Conservation (phyloP, 2,113 vertebrate species). For the Neotoma lepida region DNA sequence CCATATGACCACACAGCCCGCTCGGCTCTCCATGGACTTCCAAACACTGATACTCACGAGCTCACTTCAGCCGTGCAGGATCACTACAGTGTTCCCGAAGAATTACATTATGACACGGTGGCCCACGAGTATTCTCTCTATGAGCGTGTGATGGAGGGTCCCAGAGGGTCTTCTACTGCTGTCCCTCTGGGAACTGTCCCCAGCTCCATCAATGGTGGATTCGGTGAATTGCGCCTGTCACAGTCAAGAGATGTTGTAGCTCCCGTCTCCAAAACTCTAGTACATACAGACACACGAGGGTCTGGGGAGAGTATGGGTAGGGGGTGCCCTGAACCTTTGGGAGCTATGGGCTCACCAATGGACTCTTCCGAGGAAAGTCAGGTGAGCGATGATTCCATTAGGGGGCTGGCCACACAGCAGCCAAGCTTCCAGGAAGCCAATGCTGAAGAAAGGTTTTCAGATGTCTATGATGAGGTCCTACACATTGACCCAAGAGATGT, state of each 20-base stretch:
- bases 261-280: background rate
- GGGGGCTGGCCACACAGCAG: background rate
- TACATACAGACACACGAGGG: accelerated
- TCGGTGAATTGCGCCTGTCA: background rate
- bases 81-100: background rate
- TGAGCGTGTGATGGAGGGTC: background rate
- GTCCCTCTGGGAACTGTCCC: background rate
- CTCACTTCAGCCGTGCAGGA: background rate
- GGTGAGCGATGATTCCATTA: accelerated
- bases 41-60: accelerated
- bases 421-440: background rate
- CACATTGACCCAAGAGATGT: background rate
- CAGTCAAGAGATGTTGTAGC: background rate
- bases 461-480: accelerated
- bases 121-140: background rate
- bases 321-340: background rate
- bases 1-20: background rate
- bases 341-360: background rate
- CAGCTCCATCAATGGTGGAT: background rate
- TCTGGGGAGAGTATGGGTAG: background rate
- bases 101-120: background rate
- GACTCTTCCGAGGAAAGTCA: background rate
- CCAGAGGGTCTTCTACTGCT: background rate
- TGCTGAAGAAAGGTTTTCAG: background rate
- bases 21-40: accelerated